phyloP scores from a whole-genome alignment of 2,888 invertebrate species.

The Epistrophe eligans region DNA sequence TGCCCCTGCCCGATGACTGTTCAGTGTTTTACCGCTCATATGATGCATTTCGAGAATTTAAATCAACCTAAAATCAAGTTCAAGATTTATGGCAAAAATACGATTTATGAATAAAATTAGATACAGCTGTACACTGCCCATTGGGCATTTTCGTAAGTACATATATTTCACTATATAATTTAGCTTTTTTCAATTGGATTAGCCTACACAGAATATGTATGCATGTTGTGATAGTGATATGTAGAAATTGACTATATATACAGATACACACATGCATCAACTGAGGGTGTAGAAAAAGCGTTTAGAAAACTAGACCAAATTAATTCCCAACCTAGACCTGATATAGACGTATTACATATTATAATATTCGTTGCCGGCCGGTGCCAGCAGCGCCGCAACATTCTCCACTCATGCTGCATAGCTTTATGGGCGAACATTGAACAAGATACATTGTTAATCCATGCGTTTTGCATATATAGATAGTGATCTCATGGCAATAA shows the following conservation, averaged over 20 bases:
- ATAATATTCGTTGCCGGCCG: conserved; percentile 22
- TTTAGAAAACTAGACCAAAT: conserved; percentile 66
- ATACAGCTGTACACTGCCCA: conserved; percentile 42
- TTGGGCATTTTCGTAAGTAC: conserved; percentile 34
- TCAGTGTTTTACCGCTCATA: neutral
- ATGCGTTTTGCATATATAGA: conserved; percentile 58
- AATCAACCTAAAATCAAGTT: conserved; percentile 55
- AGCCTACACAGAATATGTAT: conserved; percentile 33
- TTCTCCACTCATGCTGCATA: neutral
- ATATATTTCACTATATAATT: conserved; percentile 1
- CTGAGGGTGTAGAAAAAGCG: conserved; percentile 37
- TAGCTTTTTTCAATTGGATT: conserved; percentile 39
- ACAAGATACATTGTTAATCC: conserved; percentile 41
- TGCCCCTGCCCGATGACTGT: conserved; percentile 15
- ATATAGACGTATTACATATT: conserved; percentile 33
- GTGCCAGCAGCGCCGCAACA: neutral
- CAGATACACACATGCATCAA: conserved; percentile 13
- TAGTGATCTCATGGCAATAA: conserved; percentile 55
- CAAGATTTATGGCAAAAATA: conserved; percentile 64
- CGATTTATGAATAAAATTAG: conserved; percentile 47
- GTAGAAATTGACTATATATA: no score
- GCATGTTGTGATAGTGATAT: neutral
- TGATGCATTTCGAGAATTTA: neutral
- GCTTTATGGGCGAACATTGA: conserved; percentile 4
- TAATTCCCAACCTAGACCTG: conserved; percentile 67